Conservation (phyloP, 2,113 vertebrate species). For the Epinephelus fuscoguttatus region DNA sequence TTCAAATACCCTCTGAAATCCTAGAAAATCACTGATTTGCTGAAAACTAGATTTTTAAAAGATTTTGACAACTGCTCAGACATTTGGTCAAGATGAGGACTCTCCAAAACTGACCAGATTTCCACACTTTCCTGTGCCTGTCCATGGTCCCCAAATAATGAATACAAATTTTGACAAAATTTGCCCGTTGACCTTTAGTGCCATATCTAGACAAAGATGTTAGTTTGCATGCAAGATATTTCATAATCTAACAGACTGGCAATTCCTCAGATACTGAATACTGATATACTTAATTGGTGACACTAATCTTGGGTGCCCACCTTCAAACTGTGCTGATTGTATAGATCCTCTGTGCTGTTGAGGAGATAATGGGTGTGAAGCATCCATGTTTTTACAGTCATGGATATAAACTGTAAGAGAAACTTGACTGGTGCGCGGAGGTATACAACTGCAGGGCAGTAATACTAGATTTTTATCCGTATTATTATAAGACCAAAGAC, state of each 20-base stretch:
- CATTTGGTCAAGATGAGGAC: background rate
- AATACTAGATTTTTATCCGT: background rate
- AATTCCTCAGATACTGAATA: no score
- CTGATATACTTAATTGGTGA: no score
- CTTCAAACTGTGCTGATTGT: no score
- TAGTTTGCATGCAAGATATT: no score
- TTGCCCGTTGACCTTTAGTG: background rate
- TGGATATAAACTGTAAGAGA: no score
- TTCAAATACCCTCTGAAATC: background rate
- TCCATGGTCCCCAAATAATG: background rate
- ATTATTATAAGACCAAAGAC: background rate
- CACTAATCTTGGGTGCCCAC: no score
- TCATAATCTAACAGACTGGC: no score
- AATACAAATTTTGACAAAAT: background rate
- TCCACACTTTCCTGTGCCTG: background rate
- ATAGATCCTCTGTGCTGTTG: no score
- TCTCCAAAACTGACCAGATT: background rate
- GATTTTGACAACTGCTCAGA: background rate
- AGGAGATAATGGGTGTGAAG: no score
- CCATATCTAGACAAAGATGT: background rate
- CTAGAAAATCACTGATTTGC: background rate
- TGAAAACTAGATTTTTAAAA: background rate
- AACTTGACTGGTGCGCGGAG: no score
- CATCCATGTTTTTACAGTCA: no score
- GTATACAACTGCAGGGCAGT: no score